Conservation (phyloP, 2,888 invertebrate genomes). For the Apeira syringaria region DNA sequence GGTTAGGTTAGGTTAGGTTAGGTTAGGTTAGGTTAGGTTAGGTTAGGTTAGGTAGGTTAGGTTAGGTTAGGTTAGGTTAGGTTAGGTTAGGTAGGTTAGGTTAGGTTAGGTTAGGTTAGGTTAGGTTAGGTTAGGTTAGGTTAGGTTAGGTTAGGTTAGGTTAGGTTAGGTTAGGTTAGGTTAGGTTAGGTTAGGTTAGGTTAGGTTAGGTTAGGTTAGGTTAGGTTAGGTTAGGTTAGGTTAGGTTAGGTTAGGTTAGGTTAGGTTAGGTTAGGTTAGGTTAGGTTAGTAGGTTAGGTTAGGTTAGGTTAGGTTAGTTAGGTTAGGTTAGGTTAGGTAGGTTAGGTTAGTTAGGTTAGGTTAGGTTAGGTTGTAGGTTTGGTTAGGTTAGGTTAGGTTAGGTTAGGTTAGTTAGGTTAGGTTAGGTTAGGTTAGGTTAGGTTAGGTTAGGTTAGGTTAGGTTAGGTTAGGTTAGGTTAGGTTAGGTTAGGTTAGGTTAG, state of each 20-base stretch:
- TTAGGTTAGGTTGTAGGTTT: neutral
- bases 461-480: too few relatives aligned
- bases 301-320: neutral
- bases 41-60: too few relatives aligned
- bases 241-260: constrained; percentile 3
- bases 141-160: neutral
- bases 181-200: neutral
- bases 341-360: too few relatives aligned
- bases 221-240: neutral
- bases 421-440: neutral
- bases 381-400: neutral
- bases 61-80: neutral
- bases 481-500: too few relatives aligned
- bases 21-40: neutral
- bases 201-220: neutral
- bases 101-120: too few relatives aligned
- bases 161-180: neutral
- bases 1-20: neutral
- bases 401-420: neutral
- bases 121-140: too few relatives aligned
- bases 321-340: neutral
- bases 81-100: too few relatives aligned
- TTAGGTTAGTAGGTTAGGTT: too few relatives aligned
- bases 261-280: constrained; percentile 7
- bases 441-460: too few relatives aligned